These are phyloP conservation scores for Diplolepis rosae DNA, from an alignment of 2,888 invertebrate genomes.

Conservation along the genomic window DNA sequence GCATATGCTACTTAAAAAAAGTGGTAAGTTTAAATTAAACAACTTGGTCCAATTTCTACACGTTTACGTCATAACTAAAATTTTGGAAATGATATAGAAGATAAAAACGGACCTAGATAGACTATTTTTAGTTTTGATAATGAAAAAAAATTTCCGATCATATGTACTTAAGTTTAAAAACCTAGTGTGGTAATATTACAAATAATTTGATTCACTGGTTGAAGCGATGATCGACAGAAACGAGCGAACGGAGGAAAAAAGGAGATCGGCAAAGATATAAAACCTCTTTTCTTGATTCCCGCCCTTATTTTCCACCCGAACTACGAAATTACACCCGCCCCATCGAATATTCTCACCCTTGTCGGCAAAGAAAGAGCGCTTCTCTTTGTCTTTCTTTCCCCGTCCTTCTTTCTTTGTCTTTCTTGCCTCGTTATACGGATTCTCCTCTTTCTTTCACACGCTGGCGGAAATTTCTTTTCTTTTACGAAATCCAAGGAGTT, in stretches of 20 bases:
- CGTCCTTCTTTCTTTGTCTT: background rate
- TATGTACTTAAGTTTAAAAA: too few relatives aligned
- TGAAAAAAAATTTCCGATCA: too few relatives aligned
- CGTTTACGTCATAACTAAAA: too few relatives aligned
- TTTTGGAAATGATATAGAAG: too few relatives aligned
- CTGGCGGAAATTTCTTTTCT: constrained; percentile 7
- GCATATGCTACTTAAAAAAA: background rate
- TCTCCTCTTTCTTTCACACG: background rate
- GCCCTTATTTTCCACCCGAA: constrained; percentile 23
- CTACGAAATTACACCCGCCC: constrained; percentile 27
- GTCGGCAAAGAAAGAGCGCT: background rate
- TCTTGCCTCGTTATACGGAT: background rate
- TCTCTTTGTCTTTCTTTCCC: background rate
- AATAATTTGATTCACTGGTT: constrained; percentile 1
- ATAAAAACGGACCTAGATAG: too few relatives aligned
- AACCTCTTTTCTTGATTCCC: constrained; percentile 2
- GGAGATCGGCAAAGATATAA: constrained; percentile 3
- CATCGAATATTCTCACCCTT: constrained; percentile 14
- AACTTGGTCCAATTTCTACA: background rate
- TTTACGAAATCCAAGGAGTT: background rate
- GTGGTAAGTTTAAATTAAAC: background rate
- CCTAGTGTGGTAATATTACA: background rate
- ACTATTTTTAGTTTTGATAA: too few relatives aligned
- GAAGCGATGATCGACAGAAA: constrained; percentile 5
- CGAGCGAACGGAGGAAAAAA: background rate